phyloP scores from a whole-genome alignment of 2,797 vertebrate genomes.

The Poeciliopsis infans region DNA sequence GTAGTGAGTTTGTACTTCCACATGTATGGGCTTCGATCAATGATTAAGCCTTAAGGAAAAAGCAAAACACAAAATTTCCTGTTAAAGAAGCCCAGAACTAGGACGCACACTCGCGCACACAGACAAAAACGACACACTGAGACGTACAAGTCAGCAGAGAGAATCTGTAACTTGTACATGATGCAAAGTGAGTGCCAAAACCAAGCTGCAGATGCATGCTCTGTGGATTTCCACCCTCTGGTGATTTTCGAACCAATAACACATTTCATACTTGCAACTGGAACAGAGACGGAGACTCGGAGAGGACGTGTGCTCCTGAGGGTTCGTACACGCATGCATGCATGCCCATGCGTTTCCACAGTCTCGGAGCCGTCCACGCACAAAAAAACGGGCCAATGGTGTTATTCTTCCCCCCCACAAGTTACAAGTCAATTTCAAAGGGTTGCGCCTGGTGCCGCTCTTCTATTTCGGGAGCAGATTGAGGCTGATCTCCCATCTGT shows the following conservation, averaged over 20 bases:
- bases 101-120: slow-evolving; percentile 10
- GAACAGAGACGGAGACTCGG: slow-evolving; percentile 27
- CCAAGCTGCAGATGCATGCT: slow-evolving; percentile 44
- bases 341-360: slow-evolving; percentile 9
- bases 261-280: slow-evolving; percentile 54
- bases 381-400: slow-evolving; percentile 4
- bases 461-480: slow-evolving; percentile 28
- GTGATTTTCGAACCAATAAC: slow-evolving; percentile 53
- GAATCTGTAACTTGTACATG: slow-evolving; percentile 54
- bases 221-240: slow-evolving; percentile 56
- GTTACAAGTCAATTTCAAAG: slow-evolving; percentile 37
- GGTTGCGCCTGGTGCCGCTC: slow-evolving; percentile 32
- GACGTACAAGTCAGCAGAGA: slow-evolving; percentile 27
- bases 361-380: slow-evolving; percentile 21
- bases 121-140: slow-evolving; percentile 11
- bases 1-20: slow-evolving; percentile 6
- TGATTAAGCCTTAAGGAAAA: slow-evolving; percentile 20
- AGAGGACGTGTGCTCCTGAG: neutral
- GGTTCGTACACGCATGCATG: neutral
- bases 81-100: slow-evolving; percentile 40
- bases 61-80: slow-evolving; percentile 17
- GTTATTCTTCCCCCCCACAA: slow-evolving; percentile 17
- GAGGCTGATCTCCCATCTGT: slow-evolving; percentile 33
- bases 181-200: slow-evolving; percentile 62
- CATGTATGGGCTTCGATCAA: slow-evolving; percentile 26